Evolutionary conservation across 2,797 vertebrate genomes (phyloP).

Genomic region (Cyprinodon diabolis): DNA sequence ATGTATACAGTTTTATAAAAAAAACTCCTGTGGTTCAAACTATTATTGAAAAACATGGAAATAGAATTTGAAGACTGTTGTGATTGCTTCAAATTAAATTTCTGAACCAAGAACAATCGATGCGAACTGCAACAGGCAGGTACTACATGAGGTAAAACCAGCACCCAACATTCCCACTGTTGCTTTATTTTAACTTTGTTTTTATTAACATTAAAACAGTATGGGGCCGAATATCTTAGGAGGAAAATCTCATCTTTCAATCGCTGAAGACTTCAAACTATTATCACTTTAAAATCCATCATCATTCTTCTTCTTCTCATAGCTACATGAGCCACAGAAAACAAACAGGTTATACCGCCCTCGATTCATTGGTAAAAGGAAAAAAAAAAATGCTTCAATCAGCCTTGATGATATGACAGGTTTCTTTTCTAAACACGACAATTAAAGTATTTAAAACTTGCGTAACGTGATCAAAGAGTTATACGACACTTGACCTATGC

Average conservation of each 20-base stretch:
- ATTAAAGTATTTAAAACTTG: slow-evolving; percentile 16
- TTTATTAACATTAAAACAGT: neutral
- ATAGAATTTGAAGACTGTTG: neutral
- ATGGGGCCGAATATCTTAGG: neutral
- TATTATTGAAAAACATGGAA: neutral
- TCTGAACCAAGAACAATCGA: neutral
- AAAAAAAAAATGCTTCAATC: slow-evolving; percentile 8
- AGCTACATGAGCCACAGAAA: neutral
- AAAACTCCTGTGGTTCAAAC: too few relatives aligned
- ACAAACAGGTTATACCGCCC: slow-evolving; percentile 6
- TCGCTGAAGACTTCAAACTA: neutral
- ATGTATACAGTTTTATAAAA: neutral
- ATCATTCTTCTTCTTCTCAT: neutral
- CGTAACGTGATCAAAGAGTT: slow-evolving; percentile 36
- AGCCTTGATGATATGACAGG: slow-evolving; percentile 10
- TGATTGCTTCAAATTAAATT: neutral
- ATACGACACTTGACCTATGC: slow-evolving; percentile 30
- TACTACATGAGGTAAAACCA: neutral
- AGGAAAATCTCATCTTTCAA: neutral
- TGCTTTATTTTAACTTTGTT: neutral
- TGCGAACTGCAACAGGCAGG: neutral
- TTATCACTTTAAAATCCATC: neutral
- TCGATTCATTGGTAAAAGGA: slow-evolving; percentile 11
- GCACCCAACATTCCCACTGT: neutral
- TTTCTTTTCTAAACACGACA: slow-evolving; percentile 8